Conservation (phyloP, 2,888 invertebrate genomes). For the Rhogogaster chlorosoma region DNA sequence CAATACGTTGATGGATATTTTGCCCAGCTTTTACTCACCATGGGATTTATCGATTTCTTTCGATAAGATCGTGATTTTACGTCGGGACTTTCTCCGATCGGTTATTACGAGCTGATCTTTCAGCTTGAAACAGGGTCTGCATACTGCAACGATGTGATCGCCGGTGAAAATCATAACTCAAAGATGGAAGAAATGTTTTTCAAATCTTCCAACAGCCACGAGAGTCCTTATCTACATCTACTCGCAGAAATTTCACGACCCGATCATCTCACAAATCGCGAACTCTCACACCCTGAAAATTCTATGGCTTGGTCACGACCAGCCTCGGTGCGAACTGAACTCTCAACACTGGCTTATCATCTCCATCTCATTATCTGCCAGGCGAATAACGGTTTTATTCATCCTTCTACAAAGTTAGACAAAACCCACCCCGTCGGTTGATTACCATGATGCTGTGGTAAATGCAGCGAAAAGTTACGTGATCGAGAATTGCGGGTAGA, state of each 20-base stretch:
- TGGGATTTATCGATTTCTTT: slow-evolving; percentile 2
- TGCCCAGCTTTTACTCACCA: background rate
- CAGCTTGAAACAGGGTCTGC: background rate
- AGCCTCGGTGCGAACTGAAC: background rate
- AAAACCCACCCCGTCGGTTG: background rate
- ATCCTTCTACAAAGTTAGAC: background rate
- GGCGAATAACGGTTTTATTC: slow-evolving; percentile 18
- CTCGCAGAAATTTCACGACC: slow-evolving; percentile 19
- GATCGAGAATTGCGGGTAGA: background rate
- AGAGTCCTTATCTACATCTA: slow-evolving; percentile 10
- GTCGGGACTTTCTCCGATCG: slow-evolving; percentile 25
- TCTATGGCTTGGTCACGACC: slow-evolving; percentile 29
- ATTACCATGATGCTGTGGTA: background rate
- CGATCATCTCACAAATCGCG: slow-evolving; percentile 22
- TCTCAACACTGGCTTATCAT: slow-evolving; percentile 21
- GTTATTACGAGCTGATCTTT: slow-evolving; percentile 13
- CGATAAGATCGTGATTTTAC: slow-evolving; percentile 19
- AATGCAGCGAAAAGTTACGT: slow-evolving; percentile 3
- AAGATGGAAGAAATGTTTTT: slow-evolving; percentile 6
- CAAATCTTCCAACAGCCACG: background rate
- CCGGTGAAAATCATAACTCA: slow-evolving; percentile 12
- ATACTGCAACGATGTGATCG: slow-evolving; percentile 2
- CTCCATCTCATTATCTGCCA: slow-evolving; percentile 9
- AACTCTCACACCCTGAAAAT: slow-evolving; percentile 15
- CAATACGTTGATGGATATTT: background rate